Evolutionary conservation across 2,797 vertebrate species (phyloP), one percentile per base, ranked within the genome.

Genomic region (Bucorvus abyssinicus): DNA sequence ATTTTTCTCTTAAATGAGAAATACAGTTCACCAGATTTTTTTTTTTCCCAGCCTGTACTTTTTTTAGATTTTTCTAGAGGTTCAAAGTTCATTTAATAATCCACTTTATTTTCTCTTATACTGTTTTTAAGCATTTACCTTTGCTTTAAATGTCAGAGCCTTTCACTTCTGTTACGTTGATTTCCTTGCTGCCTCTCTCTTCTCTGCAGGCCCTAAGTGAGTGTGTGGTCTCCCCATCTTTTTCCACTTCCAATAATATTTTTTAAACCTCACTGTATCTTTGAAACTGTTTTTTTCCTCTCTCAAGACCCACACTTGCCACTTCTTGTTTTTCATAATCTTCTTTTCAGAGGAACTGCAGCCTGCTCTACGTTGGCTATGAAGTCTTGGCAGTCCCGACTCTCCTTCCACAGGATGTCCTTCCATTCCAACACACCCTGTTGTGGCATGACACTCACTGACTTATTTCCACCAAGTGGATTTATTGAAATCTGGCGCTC

Each of bases 111-210:
- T 86, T 73, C 38, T 61, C 40, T 65, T 75, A 23, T 30, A 40
- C 14, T 27, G 18, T 69, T 73, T 90, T 71, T 73, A 60, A 84
- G 70, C 63, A 52, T 50, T 56, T 82, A 79, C 44, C 44, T 90
- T 87, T 67, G 49, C 70, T 90, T 92, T 87, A 95, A 95, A 94
- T 87, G 94, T 90, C 92, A 94, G 47, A 82, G 40, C 12, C 93
- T 95, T 95, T 97, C 91, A 95, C 90, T 96, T 96, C 91, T 96
- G 75, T 88, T 69, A 86, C 91, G 73, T 70, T 20, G 42, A 84
- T 77, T 76, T 89, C 84, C 73, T 85, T 45, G 45, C 71, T 47
- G 60, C 3, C 3, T 79, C 61, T 50, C 63, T 47, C 34, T 32
- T 55, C 64, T 77, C 70, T 65, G 69, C 15, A 87, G 89, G 59